Percentiles rank a stretch among this genome's conserved stretches.
Evolutionary conservation across 2,113 vertebrate species (phyloP).

Genomic region (Neopipo cinnamomea): DNA sequence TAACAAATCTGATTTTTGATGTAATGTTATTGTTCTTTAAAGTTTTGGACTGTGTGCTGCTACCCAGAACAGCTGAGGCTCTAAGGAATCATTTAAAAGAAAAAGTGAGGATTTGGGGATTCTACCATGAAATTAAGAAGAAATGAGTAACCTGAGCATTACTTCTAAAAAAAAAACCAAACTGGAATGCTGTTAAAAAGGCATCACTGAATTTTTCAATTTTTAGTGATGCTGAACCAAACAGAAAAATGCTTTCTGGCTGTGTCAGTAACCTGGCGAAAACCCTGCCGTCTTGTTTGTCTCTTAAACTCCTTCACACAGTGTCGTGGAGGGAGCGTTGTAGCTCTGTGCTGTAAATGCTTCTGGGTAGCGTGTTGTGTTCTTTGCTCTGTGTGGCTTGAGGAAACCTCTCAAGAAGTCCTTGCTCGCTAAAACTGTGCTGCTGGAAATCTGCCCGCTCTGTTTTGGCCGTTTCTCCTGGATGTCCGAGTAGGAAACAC

Average conservation of each 20-base stretch:
- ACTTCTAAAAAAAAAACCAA: background rate
- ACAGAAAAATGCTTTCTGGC: background rate
- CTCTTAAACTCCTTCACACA: background rate
- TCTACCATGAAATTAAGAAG: background rate
- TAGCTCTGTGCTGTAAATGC: background rate
- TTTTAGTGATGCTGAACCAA: background rate
- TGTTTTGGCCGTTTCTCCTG: background rate
- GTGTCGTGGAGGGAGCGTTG: fast-evolving
- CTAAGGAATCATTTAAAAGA: background rate
- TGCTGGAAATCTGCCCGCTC: background rate
- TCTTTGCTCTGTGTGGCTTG: background rate
- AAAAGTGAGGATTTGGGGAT: background rate
- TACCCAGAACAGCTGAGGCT: background rate
- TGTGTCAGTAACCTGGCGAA: background rate
- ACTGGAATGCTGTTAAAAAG: background rate
- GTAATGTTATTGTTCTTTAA: background rate
- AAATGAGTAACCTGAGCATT: background rate
- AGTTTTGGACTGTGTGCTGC: fast-evolving
- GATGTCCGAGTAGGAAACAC: background rate
- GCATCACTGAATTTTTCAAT: background rate
- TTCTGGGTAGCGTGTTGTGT: fast-evolving
- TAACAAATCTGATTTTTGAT: background rate
- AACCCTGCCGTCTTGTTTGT: background rate
- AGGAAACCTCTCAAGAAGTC: background rate
- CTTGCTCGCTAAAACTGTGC: background rate